A percentile compares a stretch with the other conserved stretches of the same genome.
These are phyloP conservation scores for Bos javanicus DNA, from an alignment of 2,113 vertebrate genomes.

Conservation along the genomic window DNA sequence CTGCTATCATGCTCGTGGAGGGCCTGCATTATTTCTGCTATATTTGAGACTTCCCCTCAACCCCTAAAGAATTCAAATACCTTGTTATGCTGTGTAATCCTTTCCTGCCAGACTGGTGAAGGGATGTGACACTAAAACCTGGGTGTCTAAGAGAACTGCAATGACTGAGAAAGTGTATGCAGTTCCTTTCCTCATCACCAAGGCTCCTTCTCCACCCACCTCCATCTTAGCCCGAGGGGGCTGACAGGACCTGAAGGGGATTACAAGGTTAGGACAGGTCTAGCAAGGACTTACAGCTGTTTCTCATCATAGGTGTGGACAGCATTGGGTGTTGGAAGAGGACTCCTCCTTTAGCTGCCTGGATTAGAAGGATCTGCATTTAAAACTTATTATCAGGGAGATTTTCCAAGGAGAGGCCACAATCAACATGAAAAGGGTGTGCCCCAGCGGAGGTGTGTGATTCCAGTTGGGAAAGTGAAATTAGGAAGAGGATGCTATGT, in stretches of 20 bases:
- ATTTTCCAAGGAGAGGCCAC: not conserved
- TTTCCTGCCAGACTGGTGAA: not conserved
- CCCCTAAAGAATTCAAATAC: not conserved
- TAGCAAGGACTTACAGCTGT: not conserved
- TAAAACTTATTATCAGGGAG: not conserved
- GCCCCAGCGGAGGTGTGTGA: not conserved
- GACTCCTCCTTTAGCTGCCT: not conserved
- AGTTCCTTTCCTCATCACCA: not conserved
- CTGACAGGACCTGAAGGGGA: not conserved
- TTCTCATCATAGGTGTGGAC: not conserved
- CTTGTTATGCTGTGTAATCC: not conserved
- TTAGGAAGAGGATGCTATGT: not conserved
- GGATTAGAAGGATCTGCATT: slow-evolving; percentile 4
- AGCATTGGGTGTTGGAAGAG: not conserved
- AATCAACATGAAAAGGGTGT: not conserved
- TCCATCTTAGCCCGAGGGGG: not conserved
- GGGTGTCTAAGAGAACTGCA: not conserved
- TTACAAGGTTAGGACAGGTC: not conserved
- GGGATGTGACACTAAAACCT: not conserved
- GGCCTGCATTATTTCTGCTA: not conserved
- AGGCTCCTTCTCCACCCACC: not conserved
- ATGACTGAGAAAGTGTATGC: not conserved
- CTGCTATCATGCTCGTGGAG: not conserved
- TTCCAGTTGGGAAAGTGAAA: not conserved
- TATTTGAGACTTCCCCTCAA: not conserved